Evolutionary conservation across 2,797 vertebrate species (phyloP), one percentile per base, ranked within the genome.

Genomic region (Picus viridis): DNA sequence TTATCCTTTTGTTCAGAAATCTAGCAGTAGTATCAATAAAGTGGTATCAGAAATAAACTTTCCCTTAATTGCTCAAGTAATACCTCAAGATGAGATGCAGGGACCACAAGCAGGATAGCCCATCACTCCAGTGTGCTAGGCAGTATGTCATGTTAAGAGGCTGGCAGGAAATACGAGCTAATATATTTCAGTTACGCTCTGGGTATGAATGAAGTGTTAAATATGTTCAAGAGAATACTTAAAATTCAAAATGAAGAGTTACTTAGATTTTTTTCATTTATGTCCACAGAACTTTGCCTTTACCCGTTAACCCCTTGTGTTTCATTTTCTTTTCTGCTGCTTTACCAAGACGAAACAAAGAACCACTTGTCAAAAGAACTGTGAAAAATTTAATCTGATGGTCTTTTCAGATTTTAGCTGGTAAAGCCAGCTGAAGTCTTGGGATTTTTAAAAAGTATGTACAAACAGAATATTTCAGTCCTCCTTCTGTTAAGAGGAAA

Each of bases 1-100:
- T 19, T 61, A 10, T 78, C 58, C n/a, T 82, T 67, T 39, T 62
- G 54, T 34, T 34, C 19, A 18, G 58, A 69, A 93, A 71, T 39
- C 79, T 86, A 85, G 85, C 59, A 70, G 53, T 88, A 90, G 61
- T 86, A 89, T 90, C 91, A 95, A 89, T 96, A 96, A 96, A 94
- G 70, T 78, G 78, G 88, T 94, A 93, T 94, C 96, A 79, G 94
- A 97, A 97, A 97, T 96, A 92, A 98, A 97, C 93, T 74, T 92
- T 62, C 83, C 82, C 77, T 91, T 97, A 97, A 97, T 97, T 97
- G 95, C 83, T 69, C 58, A 76, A 74, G 70, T 94, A 53, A 95
- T 93, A 73, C 15, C 83, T 91, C 5, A 11, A 88, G 87, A 87
- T 18, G 65, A 96, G 95, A 93, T 89, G 63, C 57, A 65, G 82